Percentiles rank a stretch among this genome's conserved stretches.
phyloP scores from a whole-genome alignment of 2,888 invertebrate species.

The Leucania comma region DNA sequence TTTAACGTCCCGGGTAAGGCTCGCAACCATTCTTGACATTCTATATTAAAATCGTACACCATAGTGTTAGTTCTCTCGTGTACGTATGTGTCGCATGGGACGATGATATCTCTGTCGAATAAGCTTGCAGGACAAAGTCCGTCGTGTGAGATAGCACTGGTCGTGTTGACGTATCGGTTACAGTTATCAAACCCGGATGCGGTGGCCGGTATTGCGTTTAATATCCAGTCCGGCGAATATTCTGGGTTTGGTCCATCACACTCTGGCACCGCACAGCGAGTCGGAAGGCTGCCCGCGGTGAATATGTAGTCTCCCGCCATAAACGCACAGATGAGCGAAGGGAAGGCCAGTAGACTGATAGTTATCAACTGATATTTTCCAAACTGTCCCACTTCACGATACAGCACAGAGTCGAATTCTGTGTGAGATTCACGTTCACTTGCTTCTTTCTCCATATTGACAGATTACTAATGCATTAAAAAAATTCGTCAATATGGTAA shows the following conservation, averaged over 20 bases:
- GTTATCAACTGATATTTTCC: conserved; percentile 83
- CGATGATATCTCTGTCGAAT: conserved; percentile 77
- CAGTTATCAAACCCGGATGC: conserved; percentile 82
- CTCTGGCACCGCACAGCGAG: conserved; percentile 79
- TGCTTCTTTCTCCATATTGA: conserved; percentile 65
- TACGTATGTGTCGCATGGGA: conserved; percentile 81
- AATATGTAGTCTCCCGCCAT: conserved; percentile 86
- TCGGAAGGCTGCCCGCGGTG: conserved; percentile 81
- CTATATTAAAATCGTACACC: conserved; percentile 84
- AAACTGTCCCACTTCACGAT: conserved; percentile 81
- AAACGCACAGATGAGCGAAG: conserved; percentile 79
- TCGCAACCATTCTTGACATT: conserved; percentile 92
- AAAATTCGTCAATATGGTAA: conserved; percentile 59
- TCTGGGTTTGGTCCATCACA: conserved; percentile 78
- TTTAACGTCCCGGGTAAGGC: conserved; percentile 94
- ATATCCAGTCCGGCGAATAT: conserved; percentile 80
- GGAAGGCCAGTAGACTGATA: conserved; percentile 76
- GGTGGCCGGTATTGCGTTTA: conserved; percentile 78
- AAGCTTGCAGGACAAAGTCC: conserved; percentile 75
- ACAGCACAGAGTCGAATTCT: conserved; percentile 80
- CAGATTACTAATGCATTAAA: conserved; percentile 50
- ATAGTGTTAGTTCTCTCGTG: conserved; percentile 82
- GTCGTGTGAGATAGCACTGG: conserved; percentile 58
- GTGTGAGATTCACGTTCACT: conserved; percentile 70
- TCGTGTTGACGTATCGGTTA: conserved; percentile 74